phyloP scores from a whole-genome alignment of 1,140 invertebrate genomes.

The Drosophila arawakana region DNA sequence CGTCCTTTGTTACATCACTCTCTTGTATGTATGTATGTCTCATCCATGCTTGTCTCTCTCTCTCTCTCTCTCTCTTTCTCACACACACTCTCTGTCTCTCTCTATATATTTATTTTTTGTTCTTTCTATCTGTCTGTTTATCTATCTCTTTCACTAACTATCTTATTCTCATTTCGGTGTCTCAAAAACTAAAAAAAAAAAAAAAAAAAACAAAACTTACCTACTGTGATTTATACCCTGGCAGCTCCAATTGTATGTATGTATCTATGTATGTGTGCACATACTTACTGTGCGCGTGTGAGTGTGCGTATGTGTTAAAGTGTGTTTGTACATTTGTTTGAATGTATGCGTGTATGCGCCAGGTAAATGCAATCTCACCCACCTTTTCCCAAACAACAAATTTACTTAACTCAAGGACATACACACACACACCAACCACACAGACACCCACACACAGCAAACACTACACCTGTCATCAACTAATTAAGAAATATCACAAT shows the following conservation, averaged over 20 bases:
- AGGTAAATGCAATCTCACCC: slow-evolving; percentile 2
- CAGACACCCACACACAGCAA: background rate
- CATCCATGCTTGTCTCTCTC: slow-evolving; percentile 38
- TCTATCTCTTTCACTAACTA: slow-evolving; percentile 22
- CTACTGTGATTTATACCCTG: slow-evolving; percentile 22
- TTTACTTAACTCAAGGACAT: background rate
- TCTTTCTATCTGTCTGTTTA: slow-evolving; percentile 31
- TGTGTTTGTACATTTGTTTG: slow-evolving; percentile 7
- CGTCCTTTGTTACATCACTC: slow-evolving; percentile 10
- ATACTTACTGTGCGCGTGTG: slow-evolving; percentile 4
- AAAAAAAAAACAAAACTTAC: background rate
- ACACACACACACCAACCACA: background rate
- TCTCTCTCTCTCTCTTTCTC: slow-evolving; percentile 21
- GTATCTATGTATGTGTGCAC: slow-evolving; percentile 7
- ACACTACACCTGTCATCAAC: slow-evolving; percentile 5
- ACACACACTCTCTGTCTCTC: slow-evolving; percentile 1
- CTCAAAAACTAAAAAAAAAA: slow-evolving; percentile 4
- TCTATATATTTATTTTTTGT: slow-evolving; percentile 24
- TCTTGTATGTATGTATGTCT: slow-evolving; percentile 27
- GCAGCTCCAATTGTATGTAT: slow-evolving; percentile 27
- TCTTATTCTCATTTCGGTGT: slow-evolving; percentile 5
- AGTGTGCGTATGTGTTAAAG: slow-evolving; percentile 5
- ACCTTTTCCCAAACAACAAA: background rate
- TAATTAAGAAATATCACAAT: background rate
- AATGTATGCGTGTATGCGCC: slow-evolving; percentile 4